These are phyloP conservation scores for Ptychochromis oligacanthus DNA, from an alignment of 2,113 vertebrate genomes.

Conservation along the genomic window DNA sequence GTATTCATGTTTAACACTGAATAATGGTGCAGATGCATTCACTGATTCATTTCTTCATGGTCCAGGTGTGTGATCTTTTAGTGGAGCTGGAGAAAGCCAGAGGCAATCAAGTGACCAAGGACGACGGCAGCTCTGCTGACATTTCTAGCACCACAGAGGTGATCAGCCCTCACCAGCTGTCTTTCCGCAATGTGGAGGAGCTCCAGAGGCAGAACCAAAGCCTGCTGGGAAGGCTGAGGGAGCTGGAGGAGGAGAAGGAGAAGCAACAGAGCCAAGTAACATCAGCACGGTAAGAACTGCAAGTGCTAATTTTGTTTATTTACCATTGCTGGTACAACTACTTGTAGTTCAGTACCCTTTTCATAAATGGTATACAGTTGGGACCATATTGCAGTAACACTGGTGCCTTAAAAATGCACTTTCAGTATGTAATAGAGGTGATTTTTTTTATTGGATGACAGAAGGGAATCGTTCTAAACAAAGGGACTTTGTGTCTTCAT, in stretches of 20 bases:
- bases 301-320: neutral
- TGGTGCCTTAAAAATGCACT: neutral
- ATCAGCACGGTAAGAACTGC: conserved; percentile 81
- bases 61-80: conserved; percentile 88
- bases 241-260: conserved; percentile 89
- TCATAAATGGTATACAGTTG: neutral
- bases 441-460: neutral
- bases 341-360: neutral
- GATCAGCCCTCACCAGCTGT: conserved; percentile 82
- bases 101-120: conserved; percentile 87
- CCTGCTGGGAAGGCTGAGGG: conserved; percentile 86
- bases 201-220: conserved; percentile 95
- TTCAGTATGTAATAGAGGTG: neutral
- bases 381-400: neutral
- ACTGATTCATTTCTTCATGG: neutral
- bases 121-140: conserved; percentile 86
- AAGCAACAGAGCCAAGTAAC: conserved; percentile 84
- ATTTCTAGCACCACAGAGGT: conserved; percentile 92
- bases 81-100: conserved; percentile 93
- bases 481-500: neutral
- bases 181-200: conserved; percentile 92
- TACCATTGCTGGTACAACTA: neutral
- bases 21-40: neutral
- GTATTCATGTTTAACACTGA: neutral
- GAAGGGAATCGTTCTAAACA: neutral